Evolutionary conservation across 2,888 invertebrate genomes (phyloP), one percentile per base, ranked within the genome.

Genomic region (Oscheius sp.): DNA sequence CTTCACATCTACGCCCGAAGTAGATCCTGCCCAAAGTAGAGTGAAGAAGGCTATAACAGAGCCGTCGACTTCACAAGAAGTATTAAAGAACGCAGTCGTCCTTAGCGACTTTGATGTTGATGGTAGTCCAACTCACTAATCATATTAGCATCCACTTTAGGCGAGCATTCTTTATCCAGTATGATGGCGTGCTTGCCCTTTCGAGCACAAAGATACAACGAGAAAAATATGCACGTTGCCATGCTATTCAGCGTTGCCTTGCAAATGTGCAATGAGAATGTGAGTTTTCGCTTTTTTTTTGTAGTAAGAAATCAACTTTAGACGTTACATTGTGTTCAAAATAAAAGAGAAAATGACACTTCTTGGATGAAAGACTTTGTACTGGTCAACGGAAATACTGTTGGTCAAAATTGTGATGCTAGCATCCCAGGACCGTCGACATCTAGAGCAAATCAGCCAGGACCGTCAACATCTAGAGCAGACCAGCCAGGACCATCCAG

Each of bases 191-290:
- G 58, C 48, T 61, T 68, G 20, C 61, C 68, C 6, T 61, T 33
- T 37, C 31, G 61, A 37, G 48, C 50, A 2, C 27, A 48, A n/a
- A 20, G 39, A 5, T 12, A n/a, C 12, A 23, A 34, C 20, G 68
- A 68, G 29, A 58, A 53, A 25, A 37, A 46, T 10, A 61, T 68
- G 58, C 61, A 68, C 29, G 61, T 61, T 12, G 58, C 68, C 25
- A 25, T 61, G 2, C 33, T 48, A n/a, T 68, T 68, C 37, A 61
- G 58, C 29, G 46, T 68, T 20, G 58, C 61, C 12, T 39, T 68
- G 10, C 68, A 68, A 20, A 68, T 68, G 68, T 68, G 68, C 61
- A 68, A 68, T 27, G 68, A 68, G 31, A 68, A 68, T 34, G 66
- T 66, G 34, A 42, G 57, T 33, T 20, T 25, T 8, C 42, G 42